Conservation (phyloP, 2,797 vertebrate genomes). For the Emydoidea blandingii region DNA sequence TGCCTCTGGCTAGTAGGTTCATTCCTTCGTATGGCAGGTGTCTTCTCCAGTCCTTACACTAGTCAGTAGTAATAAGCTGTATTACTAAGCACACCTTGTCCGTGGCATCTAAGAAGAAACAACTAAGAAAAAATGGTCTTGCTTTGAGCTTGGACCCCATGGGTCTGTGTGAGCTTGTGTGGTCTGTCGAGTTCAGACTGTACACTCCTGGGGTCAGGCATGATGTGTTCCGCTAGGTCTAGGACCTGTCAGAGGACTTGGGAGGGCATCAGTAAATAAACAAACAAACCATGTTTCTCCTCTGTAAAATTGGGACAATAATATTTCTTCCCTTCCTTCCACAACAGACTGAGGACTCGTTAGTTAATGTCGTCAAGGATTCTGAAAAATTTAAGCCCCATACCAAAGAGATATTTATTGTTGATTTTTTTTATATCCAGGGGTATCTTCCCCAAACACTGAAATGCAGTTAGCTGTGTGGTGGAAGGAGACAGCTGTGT, state of each 20-base stretch:
- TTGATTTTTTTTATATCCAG: background rate
- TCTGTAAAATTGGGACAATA: background rate
- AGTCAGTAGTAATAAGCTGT: background rate
- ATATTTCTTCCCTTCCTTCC: no score
- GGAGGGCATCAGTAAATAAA: background rate
- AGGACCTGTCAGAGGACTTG: background rate
- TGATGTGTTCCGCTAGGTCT: background rate
- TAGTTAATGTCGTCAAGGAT: background rate
- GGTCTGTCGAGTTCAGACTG: background rate
- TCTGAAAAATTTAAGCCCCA: background rate
- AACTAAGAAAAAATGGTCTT: background rate
- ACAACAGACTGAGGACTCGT: background rate
- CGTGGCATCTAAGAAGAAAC: no score
- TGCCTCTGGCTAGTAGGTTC: background rate
- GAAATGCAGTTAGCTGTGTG: background rate
- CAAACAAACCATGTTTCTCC: background rate
- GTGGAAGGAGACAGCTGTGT: background rate
- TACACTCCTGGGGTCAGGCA: background rate
- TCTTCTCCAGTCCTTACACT: constrained; percentile 38
- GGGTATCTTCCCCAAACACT: background rate
- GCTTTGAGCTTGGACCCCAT: background rate
- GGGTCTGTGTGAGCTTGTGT: no score
- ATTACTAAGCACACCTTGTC: background rate
- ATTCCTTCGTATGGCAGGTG: constrained; percentile 51
- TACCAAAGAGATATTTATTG: background rate